Conservation (phyloP, 1,140 invertebrate species). For the Drosophila yakuba region DNA sequence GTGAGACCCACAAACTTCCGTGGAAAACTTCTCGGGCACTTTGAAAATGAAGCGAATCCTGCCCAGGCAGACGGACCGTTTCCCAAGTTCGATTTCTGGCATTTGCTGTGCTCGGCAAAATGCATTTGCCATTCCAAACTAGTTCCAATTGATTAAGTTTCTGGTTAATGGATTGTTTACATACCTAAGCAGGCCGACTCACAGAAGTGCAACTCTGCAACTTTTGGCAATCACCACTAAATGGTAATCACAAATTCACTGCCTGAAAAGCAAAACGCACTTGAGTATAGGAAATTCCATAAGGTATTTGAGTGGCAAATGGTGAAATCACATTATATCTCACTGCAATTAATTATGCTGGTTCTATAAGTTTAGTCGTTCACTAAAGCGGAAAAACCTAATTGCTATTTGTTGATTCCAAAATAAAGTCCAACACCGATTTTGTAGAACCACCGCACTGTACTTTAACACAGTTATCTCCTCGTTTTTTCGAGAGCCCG, state of each 20-base stretch:
- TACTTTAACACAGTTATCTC: background rate
- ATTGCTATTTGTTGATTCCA: too few relatives aligned
- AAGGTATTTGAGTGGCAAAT: constrained; percentile 1
- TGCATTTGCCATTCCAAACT: constrained; percentile 77
- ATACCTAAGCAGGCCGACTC: constrained; percentile 58
- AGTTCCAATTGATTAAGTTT: constrained; percentile 82
- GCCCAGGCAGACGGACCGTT: constrained; percentile 23
- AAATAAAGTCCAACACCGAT: background rate
- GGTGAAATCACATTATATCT: background rate
- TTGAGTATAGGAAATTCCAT: background rate
- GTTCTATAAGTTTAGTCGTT: background rate
- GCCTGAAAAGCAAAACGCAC: constrained; percentile 12
- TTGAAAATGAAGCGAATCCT: constrained; percentile 56
- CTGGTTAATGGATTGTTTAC: constrained; percentile 81
- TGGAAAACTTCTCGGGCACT: constrained; percentile 56
- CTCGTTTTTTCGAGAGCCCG: constrained; percentile 20
- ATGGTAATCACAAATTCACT: constrained; percentile 48
- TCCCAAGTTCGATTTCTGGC: constrained; percentile 42
- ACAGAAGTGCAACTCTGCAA: constrained; percentile 37
- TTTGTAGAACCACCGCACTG: background rate
- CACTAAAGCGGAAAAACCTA: too few relatives aligned
- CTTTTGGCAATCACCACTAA: constrained; percentile 29
- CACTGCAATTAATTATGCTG: background rate
- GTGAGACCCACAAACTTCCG: constrained; percentile 20
- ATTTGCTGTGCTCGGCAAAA: constrained; percentile 68